Evolutionary conservation across 1,140 invertebrate species (phyloP).

Genomic region (Copidosoma floridanum): DNA sequence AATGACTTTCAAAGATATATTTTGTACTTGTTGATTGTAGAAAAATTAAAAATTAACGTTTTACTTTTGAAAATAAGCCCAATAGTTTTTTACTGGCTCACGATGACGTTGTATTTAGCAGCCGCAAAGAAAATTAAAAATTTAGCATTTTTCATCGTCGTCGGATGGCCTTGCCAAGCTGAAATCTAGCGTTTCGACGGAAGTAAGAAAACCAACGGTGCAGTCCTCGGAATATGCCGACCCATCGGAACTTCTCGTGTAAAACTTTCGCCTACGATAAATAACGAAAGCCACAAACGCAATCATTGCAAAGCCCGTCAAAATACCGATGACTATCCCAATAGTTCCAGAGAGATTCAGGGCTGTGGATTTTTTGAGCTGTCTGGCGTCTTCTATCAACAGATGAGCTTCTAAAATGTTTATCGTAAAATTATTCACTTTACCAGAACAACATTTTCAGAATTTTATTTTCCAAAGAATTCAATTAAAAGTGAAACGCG

Average conservation of each 20-base stretch:
- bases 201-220: conserved; percentile 60
- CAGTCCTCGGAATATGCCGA: conserved; percentile 55
- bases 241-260: conserved; percentile 42
- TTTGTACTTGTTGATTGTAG: no score
- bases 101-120: no score
- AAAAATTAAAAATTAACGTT: no score
- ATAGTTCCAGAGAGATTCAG: conserved; percentile 41
- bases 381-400: conserved; percentile 30
- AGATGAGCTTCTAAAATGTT: conserved; percentile 28
- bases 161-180: conserved; percentile 51
- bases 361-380: conserved; percentile 14
- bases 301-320: conserved; percentile 34
- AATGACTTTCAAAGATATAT: no score
- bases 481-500: no score
- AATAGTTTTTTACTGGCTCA: no score
- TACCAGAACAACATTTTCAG: neutral
- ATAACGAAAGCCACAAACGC: conserved; percentile 35
- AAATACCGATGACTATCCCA: conserved; percentile 38
- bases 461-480: no score
- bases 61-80: no score
- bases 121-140: conserved; percentile 1
- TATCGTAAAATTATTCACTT: neutral
- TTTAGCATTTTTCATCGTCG: conserved; percentile 40
- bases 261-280: conserved; percentile 39
- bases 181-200: conserved; percentile 60